Evolutionary conservation across 2,888 invertebrate species (phyloP).

Genomic region (Noctua fimbriata): DNA sequence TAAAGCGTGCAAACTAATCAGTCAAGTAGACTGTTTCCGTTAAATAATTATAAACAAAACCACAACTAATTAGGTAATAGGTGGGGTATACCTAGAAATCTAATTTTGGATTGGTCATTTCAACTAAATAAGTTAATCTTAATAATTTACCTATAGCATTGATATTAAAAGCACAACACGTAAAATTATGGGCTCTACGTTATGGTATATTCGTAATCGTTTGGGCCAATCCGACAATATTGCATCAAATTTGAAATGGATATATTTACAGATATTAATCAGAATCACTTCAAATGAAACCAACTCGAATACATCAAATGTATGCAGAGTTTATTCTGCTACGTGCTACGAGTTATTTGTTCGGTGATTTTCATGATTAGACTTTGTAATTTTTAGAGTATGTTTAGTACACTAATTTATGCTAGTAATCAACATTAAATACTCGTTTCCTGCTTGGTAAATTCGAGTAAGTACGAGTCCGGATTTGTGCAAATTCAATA

Average conservation of each 20-base stretch:
- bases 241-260: conserved; percentile 23
- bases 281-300: conserved; percentile 15
- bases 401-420: conserved; percentile 28
- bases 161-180: not conserved
- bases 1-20: conserved; percentile 10
- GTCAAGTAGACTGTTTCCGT: not conserved
- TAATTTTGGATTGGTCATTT: too few species aligned
- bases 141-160: not conserved
- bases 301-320: conserved; percentile 12
- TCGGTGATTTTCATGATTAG: conserved; percentile 14
- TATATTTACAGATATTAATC: conserved; percentile 32
- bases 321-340: conserved; percentile 16
- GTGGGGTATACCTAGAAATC: not conserved
- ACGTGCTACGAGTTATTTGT: not conserved
- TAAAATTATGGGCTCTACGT: not conserved
- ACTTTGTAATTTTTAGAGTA: conserved; percentile 23
- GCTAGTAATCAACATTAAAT: conserved; percentile 35
- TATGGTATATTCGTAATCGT: conserved; percentile 5
- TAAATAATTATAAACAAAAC: not conserved
- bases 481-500: conserved; percentile 41
- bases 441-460: conserved; percentile 23
- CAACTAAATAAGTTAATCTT: not conserved
- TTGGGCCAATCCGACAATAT: not conserved
- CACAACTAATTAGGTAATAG: not conserved
- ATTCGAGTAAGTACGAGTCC: conserved; percentile 14